Evolutionary conservation across 2,797 vertebrate species (phyloP), one percentile per base, ranked within the genome.

Genomic region (Acomys russatus): DNA sequence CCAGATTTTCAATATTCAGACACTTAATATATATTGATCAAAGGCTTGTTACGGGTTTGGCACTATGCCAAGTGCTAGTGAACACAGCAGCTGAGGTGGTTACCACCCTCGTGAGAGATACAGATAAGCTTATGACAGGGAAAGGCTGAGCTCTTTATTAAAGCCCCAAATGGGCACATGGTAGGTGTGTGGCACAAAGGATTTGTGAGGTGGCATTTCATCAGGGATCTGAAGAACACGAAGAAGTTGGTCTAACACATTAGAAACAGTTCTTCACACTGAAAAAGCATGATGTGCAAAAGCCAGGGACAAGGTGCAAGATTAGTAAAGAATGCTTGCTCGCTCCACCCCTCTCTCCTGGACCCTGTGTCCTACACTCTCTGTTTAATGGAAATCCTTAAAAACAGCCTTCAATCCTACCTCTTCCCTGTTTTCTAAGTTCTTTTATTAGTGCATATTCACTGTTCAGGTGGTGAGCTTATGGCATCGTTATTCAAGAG

Each of bases 1-100:
- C 33, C 30, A 28, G 64, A 54, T 90, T 90, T 96, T 73, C 33
- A 95, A 85, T 7, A 51, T 82, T 77, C 38, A 76, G 10, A 88
- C 49, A 22, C 54, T 91, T 44, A 88, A 56, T n/a, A 66, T 33
- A 6, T 64, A 59, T 49, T 92, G 80, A 68, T 35, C 30, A 33
- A 89, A 64, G 49, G 49, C 23, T 92, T 59, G 0, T 49, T 76
- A 38, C 11, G 22, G 59, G 30, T 17, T 38, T 83, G 68, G 8
- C 2, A 35, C 82, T 44, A 51, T 33, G n/a, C 11, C 49, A 86
- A 35, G 1, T 54, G 33, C 83, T 93, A 68, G 9, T n/a, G 30
- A 76, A 54, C 44, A 59, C 23, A 80, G 49, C 28, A 54, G 79
- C 15, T 86, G 73, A 73, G 33, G 3, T 12, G 23, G 49, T 18